These are phyloP conservation scores for Cephalopholis sonnerati DNA, from an alignment of 2,113 vertebrate genomes.

Conservation along the genomic window DNA sequence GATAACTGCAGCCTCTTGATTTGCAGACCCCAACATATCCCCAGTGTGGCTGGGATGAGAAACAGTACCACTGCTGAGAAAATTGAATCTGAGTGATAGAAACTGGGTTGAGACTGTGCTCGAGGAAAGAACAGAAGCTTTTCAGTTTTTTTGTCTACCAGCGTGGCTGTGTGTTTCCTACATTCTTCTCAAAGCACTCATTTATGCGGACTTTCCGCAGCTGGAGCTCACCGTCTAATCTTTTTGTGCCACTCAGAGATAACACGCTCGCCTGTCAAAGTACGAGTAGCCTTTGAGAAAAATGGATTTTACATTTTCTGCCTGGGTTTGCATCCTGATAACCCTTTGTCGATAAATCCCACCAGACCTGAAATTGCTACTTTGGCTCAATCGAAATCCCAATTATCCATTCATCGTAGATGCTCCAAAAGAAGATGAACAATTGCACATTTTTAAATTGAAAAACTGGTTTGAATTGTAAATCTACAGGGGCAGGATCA, in stretches of 20 bases:
- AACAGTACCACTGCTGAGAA: conserved; percentile 14
- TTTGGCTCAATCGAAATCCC: conserved; percentile 11
- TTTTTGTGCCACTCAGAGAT: conserved; percentile 8
- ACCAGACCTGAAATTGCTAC: conserved; percentile 2
- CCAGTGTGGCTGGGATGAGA: background rate
- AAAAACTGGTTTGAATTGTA: background rate
- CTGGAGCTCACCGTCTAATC: background rate
- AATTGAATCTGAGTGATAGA: conserved; percentile 13
- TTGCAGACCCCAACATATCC: conserved; percentile 7
- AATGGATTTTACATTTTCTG: conserved; percentile 2
- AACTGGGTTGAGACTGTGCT: background rate
- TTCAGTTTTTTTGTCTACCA: background rate
- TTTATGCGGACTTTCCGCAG: background rate
- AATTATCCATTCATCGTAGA: background rate
- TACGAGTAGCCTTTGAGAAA: background rate
- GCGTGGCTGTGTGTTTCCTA: background rate
- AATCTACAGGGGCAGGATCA: background rate
- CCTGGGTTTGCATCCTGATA: conserved; percentile 16
- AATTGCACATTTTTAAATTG: conserved; percentile 4
- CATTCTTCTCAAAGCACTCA: background rate
- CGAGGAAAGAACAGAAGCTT: conserved; percentile 12
- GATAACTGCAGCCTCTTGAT: conserved; percentile 42
- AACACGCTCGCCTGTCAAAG: conserved; percentile 26
- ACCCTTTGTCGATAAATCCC: background rate
- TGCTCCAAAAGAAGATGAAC: background rate